Evolutionary conservation across 2,888 invertebrate species (phyloP).

Genomic region (Drosophila heteroneura): DNA sequence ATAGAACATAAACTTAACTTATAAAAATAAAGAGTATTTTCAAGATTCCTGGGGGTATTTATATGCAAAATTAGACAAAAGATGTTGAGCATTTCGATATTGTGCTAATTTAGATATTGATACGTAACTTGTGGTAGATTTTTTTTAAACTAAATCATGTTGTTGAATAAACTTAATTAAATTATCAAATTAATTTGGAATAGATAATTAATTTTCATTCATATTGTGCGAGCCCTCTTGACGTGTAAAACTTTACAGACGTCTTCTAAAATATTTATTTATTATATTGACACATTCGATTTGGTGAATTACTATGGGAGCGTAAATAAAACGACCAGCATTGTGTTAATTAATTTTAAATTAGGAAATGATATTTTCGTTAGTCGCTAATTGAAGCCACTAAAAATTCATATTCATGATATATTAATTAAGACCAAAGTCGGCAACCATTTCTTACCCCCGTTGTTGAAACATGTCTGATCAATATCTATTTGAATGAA

Average conservation of each 20-base stretch:
- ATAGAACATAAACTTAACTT: neutral
- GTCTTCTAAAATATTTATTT: constrained; percentile 43
- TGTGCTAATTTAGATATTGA: neutral
- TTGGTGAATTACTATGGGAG: constrained; percentile 52
- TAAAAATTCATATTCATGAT: constrained; percentile 46
- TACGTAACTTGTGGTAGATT: neutral
- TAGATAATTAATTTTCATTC: constrained; percentile 41
- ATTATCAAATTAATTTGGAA: constrained; percentile 32
- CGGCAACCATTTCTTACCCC: constrained; percentile 12
- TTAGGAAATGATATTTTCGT: constrained; percentile 44
- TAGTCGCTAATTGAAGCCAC: constrained; percentile 56
- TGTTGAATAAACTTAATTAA: constrained; percentile 9
- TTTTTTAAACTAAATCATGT: constrained; percentile 1
- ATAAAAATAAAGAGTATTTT: neutral
- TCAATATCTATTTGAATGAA: constrained; percentile 17
- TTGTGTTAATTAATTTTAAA: constrained; percentile 60
- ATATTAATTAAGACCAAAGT: constrained; percentile 49
- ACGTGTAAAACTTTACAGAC: constrained; percentile 34
- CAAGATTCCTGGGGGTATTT: neutral
- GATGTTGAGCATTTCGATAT: neutral
- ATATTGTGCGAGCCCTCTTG: constrained; percentile 9
- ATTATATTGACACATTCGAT: constrained; percentile 35
- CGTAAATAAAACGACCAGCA: constrained; percentile 23
- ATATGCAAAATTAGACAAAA: neutral
- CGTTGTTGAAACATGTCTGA: constrained; percentile 18